phyloP scores from a whole-genome alignment of 2,113 vertebrate genomes.

The Crotalus helleri region DNA sequence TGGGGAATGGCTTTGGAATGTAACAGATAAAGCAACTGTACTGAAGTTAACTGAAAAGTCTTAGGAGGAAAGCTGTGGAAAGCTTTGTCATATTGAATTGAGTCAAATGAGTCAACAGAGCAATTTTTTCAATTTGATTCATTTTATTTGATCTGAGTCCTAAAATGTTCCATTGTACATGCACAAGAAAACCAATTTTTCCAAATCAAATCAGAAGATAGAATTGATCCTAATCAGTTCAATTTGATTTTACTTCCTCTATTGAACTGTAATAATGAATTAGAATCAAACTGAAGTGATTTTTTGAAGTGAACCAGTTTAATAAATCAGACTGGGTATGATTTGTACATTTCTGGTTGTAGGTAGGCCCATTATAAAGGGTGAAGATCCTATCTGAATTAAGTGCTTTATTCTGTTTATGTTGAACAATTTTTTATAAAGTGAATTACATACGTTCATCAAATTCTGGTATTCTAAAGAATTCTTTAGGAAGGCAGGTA shows the following conservation, averaged over 20 bases:
- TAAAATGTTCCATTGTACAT: not conserved
- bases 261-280: not conserved
- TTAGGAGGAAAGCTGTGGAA: not conserved
- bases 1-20: not conserved
- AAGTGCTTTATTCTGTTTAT: conserved; percentile 24
- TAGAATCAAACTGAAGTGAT: not conserved
- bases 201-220: not conserved
- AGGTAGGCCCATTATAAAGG: not conserved
- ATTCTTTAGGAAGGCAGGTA: conserved; percentile 22
- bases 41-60: not conserved
- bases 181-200: not conserved
- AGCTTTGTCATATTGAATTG: not conserved
- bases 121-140: not conserved
- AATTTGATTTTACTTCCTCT: not conserved
- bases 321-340: not conserved
- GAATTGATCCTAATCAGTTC: not conserved
- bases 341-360: not conserved
- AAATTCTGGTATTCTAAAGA: conserved; percentile 34
- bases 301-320: not conserved
- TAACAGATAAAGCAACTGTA: not conserved
- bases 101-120: not conserved
- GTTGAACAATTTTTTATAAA: not conserved
- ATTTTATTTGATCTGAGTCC: not conserved
- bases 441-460: not conserved
- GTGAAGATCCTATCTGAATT: conserved; percentile 22